Evolutionary conservation across 1,140 invertebrate genomes (phyloP).

Genomic region (Leptopilina clavipes): DNA sequence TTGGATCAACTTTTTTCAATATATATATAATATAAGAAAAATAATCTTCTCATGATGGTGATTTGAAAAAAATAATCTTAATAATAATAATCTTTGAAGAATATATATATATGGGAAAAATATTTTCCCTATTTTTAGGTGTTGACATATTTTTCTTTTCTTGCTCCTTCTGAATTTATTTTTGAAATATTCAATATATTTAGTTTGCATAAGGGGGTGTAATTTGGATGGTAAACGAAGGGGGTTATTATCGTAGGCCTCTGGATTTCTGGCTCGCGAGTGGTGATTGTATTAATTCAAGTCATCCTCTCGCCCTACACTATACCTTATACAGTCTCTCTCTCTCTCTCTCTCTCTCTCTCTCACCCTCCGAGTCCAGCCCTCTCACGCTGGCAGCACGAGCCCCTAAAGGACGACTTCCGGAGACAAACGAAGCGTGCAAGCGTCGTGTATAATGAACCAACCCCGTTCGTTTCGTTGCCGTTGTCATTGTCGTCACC

Average conservation of each 20-base stretch:
- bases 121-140: too few relatives aligned
- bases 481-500: constrained; percentile 39
- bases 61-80: too few relatives aligned
- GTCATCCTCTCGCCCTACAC: constrained; percentile 54
- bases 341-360: constrained; percentile 47
- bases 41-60: neutral
- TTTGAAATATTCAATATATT: too few relatives aligned
- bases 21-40: too few relatives aligned
- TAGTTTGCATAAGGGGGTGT: constrained; percentile 41
- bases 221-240: constrained; percentile 64
- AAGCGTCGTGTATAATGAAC: constrained; percentile 75
- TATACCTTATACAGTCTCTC: constrained; percentile 41
- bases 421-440: constrained; percentile 74
- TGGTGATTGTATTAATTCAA: constrained; percentile 72
- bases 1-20: constrained; percentile 9
- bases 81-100: too few relatives aligned
- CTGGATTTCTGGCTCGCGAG: constrained; percentile 43
- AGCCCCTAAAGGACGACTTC: constrained; percentile 70
- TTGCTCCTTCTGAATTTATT: too few relatives aligned
- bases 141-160: too few relatives aligned
- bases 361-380: constrained; percentile 52
- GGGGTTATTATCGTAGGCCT: constrained; percentile 57
- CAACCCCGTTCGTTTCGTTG: constrained; percentile 64
- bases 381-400: constrained; percentile 51
- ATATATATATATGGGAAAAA: too few relatives aligned